These are phyloP conservation scores for Chauna torquata DNA, from an alignment of 2,113 vertebrate genomes.

Conservation along the genomic window DNA sequence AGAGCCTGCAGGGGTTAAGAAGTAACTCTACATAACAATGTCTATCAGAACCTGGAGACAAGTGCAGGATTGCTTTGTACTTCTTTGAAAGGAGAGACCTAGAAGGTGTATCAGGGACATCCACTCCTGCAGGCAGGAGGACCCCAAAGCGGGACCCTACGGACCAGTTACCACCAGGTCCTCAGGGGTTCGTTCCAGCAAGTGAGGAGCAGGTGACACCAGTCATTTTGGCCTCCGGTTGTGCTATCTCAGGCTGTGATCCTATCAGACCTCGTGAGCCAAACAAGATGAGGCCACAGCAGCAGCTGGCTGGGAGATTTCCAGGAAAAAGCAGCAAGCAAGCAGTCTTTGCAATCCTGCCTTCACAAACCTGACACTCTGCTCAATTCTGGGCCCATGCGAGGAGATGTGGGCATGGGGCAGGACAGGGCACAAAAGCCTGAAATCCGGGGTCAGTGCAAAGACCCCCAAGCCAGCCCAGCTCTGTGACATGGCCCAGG, in stretches of 20 bases:
- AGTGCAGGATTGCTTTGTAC: background rate
- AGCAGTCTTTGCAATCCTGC: background rate
- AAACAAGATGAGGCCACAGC: constrained; percentile 6
- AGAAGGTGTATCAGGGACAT: background rate
- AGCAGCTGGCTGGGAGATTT: constrained; percentile 64
- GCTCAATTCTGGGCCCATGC: background rate
- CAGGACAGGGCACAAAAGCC: background rate
- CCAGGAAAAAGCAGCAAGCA: constrained; percentile 34
- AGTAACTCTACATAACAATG: background rate
- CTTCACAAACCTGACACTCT: background rate
- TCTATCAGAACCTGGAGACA: constrained; percentile 5
- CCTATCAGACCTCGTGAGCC: constrained; percentile 22
- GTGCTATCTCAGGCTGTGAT: background rate
- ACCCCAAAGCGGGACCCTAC: background rate
- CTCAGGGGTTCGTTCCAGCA: background rate
- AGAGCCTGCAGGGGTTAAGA: background rate
- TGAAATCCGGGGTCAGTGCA: background rate
- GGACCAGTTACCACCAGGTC: background rate
- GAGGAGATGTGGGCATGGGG: background rate
- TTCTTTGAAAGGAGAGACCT: background rate
- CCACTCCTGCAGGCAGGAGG: background rate
- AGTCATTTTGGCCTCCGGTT: background rate
- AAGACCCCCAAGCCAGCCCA: background rate
- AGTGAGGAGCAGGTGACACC: background rate
- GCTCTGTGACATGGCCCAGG: background rate